A percentile compares a stretch with the other conserved stretches of the same genome.
Evolutionary conservation across 2,888 invertebrate species (phyloP).

Genomic region (Priocnemis perturbator): DNA sequence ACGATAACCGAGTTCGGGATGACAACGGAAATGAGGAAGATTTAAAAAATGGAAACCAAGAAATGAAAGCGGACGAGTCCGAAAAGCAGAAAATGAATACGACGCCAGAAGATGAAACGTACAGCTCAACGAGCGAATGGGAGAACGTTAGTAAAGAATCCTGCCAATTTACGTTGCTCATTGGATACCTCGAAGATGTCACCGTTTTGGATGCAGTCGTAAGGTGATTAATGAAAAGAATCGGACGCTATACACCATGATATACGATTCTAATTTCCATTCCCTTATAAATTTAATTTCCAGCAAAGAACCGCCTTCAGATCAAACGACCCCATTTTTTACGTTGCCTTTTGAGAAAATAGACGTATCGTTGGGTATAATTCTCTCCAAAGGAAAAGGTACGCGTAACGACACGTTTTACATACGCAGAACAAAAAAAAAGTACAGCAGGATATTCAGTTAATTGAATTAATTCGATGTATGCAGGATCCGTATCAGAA

Average conservation of each 20-base stretch:
- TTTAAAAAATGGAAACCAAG: constrained; percentile 54
- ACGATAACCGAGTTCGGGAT: constrained; percentile 40
- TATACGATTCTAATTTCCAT: constrained; percentile 11
- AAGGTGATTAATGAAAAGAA: constrained; percentile 60
- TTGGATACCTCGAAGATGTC: constrained; percentile 92
- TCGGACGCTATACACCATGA: not conserved
- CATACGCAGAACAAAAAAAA: too few species aligned
- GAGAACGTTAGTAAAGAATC: constrained; percentile 90
- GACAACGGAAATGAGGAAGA: constrained; percentile 59
- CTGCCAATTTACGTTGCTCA: constrained; percentile 90
- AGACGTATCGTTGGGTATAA: constrained; percentile 70
- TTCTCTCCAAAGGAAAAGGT: constrained; percentile 75
- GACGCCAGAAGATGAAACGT: constrained; percentile 77
- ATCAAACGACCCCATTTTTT: constrained; percentile 64
- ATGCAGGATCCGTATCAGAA: constrained; percentile 89
- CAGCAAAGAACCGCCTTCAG: constrained; percentile 62
- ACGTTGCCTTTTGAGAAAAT: constrained; percentile 63
- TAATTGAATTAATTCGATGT: too few species aligned
- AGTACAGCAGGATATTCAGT: too few species aligned
- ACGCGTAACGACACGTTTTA: constrained; percentile 20
- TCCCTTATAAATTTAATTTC: constrained; percentile 29
- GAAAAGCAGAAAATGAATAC: constrained; percentile 66
- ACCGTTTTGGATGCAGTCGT: constrained; percentile 86
- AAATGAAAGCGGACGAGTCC: constrained; percentile 59
- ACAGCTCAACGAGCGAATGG: constrained; percentile 78